Evolutionary conservation across 2,113 vertebrate species (phyloP).

Genomic region (Bagarius yarrelli): DNA sequence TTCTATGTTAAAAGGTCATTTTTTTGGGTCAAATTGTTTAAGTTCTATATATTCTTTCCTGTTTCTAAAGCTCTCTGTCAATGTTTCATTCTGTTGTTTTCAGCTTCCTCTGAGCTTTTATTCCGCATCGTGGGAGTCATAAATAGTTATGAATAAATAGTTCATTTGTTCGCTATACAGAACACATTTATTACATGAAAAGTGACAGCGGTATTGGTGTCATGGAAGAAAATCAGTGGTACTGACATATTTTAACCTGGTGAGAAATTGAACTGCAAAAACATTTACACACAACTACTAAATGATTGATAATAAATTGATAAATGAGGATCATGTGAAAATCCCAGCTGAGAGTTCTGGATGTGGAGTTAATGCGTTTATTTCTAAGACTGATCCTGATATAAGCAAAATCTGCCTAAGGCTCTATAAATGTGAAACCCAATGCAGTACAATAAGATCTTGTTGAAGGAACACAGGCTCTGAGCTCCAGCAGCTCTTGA

Average conservation of each 20-base stretch:
- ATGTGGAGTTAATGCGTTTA: neutral
- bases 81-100: neutral
- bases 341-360: neutral
- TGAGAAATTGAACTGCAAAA: too few species aligned
- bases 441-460: neutral
- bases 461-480: conserved; percentile 5
- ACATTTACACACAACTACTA: too few species aligned
- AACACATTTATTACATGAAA: neutral
- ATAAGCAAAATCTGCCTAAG: neutral
- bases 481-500: neutral
- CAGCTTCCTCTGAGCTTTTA: neutral
- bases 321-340: neutral
- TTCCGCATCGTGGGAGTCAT: neutral
- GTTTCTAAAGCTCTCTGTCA: neutral
- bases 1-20: too few species aligned
- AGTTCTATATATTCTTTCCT: too few species aligned
- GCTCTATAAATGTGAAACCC: neutral
- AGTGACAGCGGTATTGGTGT: too few species aligned
- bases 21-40: too few species aligned
- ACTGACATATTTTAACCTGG: neutral
- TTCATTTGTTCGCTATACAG: neutral
- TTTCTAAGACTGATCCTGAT: neutral
- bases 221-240: neutral
- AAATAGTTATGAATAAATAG: too few species aligned
- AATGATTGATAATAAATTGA: too few species aligned